These are phyloP conservation scores for Eristalis intricaria DNA, from an alignment of 2,888 invertebrate species.

Conservation along the genomic window DNA sequence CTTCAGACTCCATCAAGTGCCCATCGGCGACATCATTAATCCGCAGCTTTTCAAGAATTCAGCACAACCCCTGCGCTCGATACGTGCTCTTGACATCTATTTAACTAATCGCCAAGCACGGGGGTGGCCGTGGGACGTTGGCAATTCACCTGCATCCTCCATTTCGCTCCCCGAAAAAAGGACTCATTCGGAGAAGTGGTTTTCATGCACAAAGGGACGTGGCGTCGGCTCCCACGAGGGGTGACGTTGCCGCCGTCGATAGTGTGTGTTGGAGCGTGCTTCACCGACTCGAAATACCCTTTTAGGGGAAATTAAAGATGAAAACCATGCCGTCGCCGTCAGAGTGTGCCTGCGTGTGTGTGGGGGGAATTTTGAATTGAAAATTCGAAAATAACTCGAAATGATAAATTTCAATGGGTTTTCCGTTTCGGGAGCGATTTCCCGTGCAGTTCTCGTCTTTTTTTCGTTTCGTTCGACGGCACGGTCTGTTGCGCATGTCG, in stretches of 20 bases:
- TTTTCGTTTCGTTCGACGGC: background rate
- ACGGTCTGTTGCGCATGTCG: background rate
- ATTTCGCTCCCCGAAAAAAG: background rate
- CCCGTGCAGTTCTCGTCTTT: background rate
- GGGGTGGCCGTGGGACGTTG: too few species aligned
- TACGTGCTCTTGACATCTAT: constrained; percentile 47
- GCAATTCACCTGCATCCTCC: background rate
- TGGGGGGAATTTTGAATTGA: constrained; percentile 15
- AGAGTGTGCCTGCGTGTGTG: background rate
- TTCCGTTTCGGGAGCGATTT: constrained; percentile 28
- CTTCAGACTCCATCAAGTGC: background rate
- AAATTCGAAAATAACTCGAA: constrained; percentile 56
- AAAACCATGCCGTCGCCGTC: background rate
- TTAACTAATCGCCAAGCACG: constrained; percentile 36
- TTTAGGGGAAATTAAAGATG: background rate
- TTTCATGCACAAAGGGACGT: background rate
- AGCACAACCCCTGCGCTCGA: constrained; percentile 14
- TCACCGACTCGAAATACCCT: background rate
- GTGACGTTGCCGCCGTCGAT: background rate
- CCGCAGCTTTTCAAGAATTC: constrained; percentile 25
- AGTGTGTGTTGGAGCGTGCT: background rate
- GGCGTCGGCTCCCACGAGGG: background rate
- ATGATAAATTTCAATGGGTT: constrained; percentile 51
- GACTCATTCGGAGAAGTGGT: background rate
- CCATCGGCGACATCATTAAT: constrained; percentile 20